phyloP scores from a whole-genome alignment of 1,140 invertebrate genomes.

The Centruroides vittatus region DNA sequence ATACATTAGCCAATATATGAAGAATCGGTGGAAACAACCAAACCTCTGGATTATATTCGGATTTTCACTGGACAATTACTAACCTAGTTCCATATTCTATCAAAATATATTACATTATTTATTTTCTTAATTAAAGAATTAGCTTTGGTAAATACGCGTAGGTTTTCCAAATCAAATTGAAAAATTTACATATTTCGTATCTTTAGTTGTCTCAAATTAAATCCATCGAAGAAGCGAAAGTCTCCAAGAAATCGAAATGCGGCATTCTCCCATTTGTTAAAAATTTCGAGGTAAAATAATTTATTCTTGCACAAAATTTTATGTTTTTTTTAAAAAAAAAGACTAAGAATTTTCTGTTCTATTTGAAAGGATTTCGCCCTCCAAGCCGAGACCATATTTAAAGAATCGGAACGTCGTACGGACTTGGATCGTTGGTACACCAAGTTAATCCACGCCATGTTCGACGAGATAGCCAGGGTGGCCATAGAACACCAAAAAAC shows the following conservation, averaged over 20 bases:
- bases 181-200: no score
- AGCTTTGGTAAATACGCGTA: no score
- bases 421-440: constrained; percentile 94
- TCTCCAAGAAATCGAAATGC: constrained; percentile 61
- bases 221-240: constrained; percentile 58
- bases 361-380: constrained; percentile 56
- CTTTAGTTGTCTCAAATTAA: constrained; percentile 60
- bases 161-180: no score
- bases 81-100: no score
- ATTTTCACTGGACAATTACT: no score
- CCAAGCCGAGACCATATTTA: constrained; percentile 75
- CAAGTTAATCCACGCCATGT: constrained; percentile 67
- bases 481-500: constrained; percentile 81
- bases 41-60: no score
- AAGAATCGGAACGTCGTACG: constrained; percentile 68
- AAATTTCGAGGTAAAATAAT: constrained; percentile 53
- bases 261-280: constrained; percentile 82
- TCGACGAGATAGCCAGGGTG: constrained; percentile 64
- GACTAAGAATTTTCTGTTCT: neutral
- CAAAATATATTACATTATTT: no score
- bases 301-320: constrained; percentile 1
- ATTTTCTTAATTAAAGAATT: no score
- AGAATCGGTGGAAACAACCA: no score
- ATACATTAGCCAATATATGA: no score
- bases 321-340: constrained; percentile 6